Base-by-base conservation (phyloP, 2,113 vertebrate genomes). In the Pseudois nayaur region DNA sequence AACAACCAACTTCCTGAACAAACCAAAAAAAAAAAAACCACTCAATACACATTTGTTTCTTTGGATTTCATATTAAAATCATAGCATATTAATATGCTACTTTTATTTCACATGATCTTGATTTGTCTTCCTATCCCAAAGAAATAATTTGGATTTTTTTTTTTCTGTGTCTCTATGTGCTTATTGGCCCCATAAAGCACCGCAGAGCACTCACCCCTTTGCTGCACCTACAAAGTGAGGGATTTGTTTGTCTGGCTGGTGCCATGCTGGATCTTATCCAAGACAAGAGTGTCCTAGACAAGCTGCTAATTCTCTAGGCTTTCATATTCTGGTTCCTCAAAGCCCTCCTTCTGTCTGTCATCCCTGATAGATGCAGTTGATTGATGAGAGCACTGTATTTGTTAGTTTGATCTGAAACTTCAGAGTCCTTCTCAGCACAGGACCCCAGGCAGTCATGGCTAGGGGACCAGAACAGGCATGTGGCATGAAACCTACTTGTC, bases 311-410 rank as follows among this genome's bases (percentile, higher is more conserved):
- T 48, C 31, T 21, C 57, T 48, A 0, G 31, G 13, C 2, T 6
- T 87, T 16, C 29, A 0, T 9, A 6, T 29, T 17, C 29, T 15
- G 10, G 15, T 6, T 16, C 52, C 43, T 19, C 9, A 6, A 4
- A 3, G 8, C 6, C 25, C 50, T 50, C 21, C 2, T 21, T 25
- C 5, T 8, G 0, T 15, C 14, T 6, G 0, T 12, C 14, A 7
- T 23, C 9, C 15, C 11, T n/a, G 48, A 43, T 19, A 50, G 90
- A 16, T 5, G 1, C 5, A 31, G 59, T 17, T 78, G 4, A 10
- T 8, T 40, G 36, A 29, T 1, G 6, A n/a, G 4, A 55, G 3
- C 7, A 1, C 21, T 23, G 0, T 14, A n/a, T 36, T 17, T 29
- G 9, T 43, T 8, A 8, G 11, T 74, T 74, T n/a, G 54, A 5